Percentiles rank a stretch among this genome's conserved stretches.
Evolutionary conservation across 2,113 vertebrate species (phyloP).

Genomic region (Microtus pennsylvanicus): DNA sequence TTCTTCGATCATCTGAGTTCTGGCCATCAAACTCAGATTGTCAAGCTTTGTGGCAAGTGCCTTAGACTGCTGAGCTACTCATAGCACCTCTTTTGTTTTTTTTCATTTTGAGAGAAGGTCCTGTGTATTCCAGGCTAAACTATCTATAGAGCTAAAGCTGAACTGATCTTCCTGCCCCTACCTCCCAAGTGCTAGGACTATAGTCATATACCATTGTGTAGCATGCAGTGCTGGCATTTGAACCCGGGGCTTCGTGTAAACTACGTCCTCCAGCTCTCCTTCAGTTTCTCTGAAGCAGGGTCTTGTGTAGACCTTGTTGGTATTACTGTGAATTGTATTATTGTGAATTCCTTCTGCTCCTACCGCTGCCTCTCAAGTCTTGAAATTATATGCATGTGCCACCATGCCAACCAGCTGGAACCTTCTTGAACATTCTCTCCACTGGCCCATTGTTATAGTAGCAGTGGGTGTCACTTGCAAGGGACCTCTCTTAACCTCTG

Average conservation of each 20-base stretch:
- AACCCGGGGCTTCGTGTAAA: no score
- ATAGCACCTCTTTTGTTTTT: not conserved
- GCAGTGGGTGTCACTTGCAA: not conserved
- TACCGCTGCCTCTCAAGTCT: not conserved
- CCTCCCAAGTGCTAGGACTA: not conserved
- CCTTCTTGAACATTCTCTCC: slow-evolving; percentile 16
- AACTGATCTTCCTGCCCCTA: not conserved
- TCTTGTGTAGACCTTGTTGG: no score
- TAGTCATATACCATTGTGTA: no score
- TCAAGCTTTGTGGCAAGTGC: not conserved
- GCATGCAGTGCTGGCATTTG: not conserved
- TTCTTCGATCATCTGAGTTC: not conserved
- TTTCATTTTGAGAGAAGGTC: not conserved
- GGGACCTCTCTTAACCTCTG: not conserved
- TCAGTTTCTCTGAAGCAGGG: not conserved
- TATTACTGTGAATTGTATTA: no score
- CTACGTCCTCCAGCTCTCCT: not conserved
- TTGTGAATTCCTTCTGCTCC: not conserved
- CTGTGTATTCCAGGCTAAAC: not conserved
- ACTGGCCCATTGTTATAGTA: not conserved
- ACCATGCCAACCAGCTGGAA: not conserved
- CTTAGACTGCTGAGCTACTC: not conserved
- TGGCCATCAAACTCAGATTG: not conserved
- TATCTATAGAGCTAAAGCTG: not conserved
- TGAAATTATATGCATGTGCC: not conserved